Percentiles rank a stretch among this genome's conserved stretches.
These are phyloP conservation scores for Tetragonisca angustula DNA, from an alignment of 2,888 invertebrate genomes.

Conservation along the genomic window DNA sequence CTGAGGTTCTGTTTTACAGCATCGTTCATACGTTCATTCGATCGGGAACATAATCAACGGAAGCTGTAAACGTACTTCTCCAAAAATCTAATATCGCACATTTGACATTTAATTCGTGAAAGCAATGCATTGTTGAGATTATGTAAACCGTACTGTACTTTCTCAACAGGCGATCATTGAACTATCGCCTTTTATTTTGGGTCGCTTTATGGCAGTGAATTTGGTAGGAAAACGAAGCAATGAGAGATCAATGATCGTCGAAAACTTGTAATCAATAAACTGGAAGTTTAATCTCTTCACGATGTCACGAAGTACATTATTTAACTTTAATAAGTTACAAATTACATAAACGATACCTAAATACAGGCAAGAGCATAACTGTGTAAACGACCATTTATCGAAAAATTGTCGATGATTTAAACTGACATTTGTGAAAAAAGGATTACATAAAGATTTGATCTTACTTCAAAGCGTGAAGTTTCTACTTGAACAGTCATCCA, in stretches of 20 bases:
- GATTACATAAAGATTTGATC: no score
- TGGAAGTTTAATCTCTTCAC: not conserved
- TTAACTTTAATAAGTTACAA: no score
- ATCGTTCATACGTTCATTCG: conserved; percentile 1
- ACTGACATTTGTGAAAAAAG: no score
- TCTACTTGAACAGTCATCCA: no score
- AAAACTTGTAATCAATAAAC: not conserved
- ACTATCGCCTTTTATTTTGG: not conserved
- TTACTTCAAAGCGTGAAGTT: no score
- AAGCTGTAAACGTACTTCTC: not conserved
- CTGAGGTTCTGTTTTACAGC: not conserved
- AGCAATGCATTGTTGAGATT: not conserved
- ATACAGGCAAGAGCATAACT: no score
- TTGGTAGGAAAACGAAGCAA: not conserved
- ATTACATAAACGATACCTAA: no score
- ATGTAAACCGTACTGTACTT: not conserved
- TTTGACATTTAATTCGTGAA: not conserved
- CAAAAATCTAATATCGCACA: not conserved
- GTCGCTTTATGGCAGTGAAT: conserved; percentile 31
- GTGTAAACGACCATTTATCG: no score
- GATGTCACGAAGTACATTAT: not conserved
- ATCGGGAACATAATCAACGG: not conserved
- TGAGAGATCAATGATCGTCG: not conserved
- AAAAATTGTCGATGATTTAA: no score
- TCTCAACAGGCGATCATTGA: conserved; percentile 13